These are phyloP conservation scores for Automeris io DNA, from an alignment of 2,888 invertebrate genomes.

Conservation along the genomic window DNA sequence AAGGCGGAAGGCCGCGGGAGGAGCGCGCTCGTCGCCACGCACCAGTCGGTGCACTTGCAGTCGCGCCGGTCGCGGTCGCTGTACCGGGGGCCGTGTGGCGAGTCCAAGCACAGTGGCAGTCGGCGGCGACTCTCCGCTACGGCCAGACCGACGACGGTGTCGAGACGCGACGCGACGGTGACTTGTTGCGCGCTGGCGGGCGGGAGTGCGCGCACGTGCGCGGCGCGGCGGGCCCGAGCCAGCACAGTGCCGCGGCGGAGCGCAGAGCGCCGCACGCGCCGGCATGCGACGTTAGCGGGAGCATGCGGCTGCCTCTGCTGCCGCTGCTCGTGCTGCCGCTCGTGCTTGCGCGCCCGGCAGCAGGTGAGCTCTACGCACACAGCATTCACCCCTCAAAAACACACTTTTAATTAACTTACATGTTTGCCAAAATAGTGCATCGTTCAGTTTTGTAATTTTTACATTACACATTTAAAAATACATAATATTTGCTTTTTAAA, in stretches of 20 bases:
- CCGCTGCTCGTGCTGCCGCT: slow-evolving; percentile 71
- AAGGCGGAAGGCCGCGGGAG: slow-evolving; percentile 33
- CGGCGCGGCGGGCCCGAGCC: slow-evolving; percentile 28
- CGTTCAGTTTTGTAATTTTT: slow-evolving; percentile 10
- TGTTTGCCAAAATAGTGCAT: slow-evolving; percentile 11
- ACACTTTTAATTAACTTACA: neutral
- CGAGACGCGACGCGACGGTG: slow-evolving; percentile 30
- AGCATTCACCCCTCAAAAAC: slow-evolving; percentile 8
- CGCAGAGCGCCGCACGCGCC: slow-evolving; percentile 55
- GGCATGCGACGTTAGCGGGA: slow-evolving; percentile 64
- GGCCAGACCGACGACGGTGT: slow-evolving; percentile 41
- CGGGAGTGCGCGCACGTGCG: slow-evolving; percentile 33
- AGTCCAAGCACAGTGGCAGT: slow-evolving; percentile 37
- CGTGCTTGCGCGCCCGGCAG: slow-evolving; percentile 68
- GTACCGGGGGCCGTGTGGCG: slow-evolving; percentile 22
- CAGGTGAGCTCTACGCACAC: slow-evolving; percentile 50
- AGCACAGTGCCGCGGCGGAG: slow-evolving; percentile 41
- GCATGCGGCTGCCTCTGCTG: slow-evolving; percentile 72
- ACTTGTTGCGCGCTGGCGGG: slow-evolving; percentile 34
- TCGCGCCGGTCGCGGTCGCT: slow-evolving; percentile 27
- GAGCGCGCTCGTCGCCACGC: slow-evolving; percentile 20
- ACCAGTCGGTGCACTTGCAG: slow-evolving; percentile 46
- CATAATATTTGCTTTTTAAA: too few species aligned
- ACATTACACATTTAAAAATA: too few species aligned
- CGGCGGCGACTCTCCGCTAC: slow-evolving; percentile 55